Evolutionary conservation across 2,888 invertebrate species (phyloP), one percentile per base, ranked within the genome.

Genomic region (Nemotelus nigrinus): DNA sequence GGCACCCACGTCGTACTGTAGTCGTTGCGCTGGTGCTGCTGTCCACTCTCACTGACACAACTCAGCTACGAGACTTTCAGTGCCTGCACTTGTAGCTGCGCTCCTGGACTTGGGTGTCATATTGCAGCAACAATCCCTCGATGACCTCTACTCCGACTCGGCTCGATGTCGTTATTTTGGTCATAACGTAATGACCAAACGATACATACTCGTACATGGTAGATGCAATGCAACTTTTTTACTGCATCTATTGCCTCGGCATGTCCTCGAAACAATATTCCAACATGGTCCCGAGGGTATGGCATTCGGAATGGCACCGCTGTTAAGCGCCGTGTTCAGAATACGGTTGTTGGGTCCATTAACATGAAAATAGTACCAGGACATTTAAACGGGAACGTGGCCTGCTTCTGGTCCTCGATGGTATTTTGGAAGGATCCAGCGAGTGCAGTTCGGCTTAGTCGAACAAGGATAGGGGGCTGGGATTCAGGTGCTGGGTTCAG

Each of bases 301-400:
- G 25, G 25, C 25, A 25, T 39, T 43, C 55, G n/a, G 25, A 50
- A 67, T 50, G 50, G 48, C 39, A 48, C 50, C 50, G 43, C n/a
- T 48, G 67, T 47, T 25, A 1, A 67, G 48, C 71, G 25, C 25
- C 25, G 57, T 71, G 55, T 71, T 71, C 50, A 50, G 25, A 48
- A 55, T 71, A 55, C 45, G 57, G 71, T 44, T 71, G 71, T 44
- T 7, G 71, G 71, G 55, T 71, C 71, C 71, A 71, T 55, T 71
- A 71, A 71, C 71, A 71, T 71, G 71, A 57, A 71, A 71, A 71
- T 71, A 44, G 55, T 71, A 48, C 41, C 67, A 67, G 47, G 47
- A 10, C 48, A 67, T 67, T 5, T 67, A 63, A 63, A 63, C 63
- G 43, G 63, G 43, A 57, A 63, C 63, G 43, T 63, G 43, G 39